These are phyloP conservation scores for Nemurella pictetii DNA, from an alignment of 2,888 invertebrate species.

Conservation along the genomic window DNA sequence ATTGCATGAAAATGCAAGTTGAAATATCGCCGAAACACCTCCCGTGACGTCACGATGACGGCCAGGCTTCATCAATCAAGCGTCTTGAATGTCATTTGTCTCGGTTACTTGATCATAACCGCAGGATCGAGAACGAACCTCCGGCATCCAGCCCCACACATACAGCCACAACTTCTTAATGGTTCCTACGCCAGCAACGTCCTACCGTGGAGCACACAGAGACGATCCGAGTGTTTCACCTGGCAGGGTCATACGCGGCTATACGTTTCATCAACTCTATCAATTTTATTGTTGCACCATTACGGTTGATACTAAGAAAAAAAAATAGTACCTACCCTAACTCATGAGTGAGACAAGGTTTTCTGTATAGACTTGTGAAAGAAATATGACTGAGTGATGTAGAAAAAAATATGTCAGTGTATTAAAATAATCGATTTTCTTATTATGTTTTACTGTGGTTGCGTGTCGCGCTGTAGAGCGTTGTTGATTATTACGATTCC, in stretches of 20 bases:
- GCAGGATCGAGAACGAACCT: not conserved
- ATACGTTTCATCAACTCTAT: not conserved
- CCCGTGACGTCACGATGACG: not conserved
- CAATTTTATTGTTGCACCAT: too few species aligned
- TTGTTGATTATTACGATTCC: not conserved
- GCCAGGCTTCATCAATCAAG: slow-evolving; percentile 35
- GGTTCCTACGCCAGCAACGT: not conserved
- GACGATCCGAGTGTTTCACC: not conserved
- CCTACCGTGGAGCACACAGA: not conserved
- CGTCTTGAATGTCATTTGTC: slow-evolving; percentile 37
- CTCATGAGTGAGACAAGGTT: not conserved
- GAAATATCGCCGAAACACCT: slow-evolving; percentile 19
- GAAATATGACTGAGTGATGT: not conserved
- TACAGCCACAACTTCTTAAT: not conserved
- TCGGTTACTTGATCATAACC: slow-evolving; percentile 35
- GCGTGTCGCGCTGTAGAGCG: not conserved
- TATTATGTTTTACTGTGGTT: not conserved
- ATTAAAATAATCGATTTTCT: not conserved
- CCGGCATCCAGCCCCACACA: not conserved
- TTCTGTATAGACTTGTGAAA: not conserved
- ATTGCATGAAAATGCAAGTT: not conserved
- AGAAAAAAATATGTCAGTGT: not conserved
- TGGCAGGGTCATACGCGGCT: not conserved
- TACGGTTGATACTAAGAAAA: not conserved
- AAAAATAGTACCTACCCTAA: not conserved